phyloP scores from a whole-genome alignment of 2,113 vertebrate species.

The Shinisaurus crocodilurus region DNA sequence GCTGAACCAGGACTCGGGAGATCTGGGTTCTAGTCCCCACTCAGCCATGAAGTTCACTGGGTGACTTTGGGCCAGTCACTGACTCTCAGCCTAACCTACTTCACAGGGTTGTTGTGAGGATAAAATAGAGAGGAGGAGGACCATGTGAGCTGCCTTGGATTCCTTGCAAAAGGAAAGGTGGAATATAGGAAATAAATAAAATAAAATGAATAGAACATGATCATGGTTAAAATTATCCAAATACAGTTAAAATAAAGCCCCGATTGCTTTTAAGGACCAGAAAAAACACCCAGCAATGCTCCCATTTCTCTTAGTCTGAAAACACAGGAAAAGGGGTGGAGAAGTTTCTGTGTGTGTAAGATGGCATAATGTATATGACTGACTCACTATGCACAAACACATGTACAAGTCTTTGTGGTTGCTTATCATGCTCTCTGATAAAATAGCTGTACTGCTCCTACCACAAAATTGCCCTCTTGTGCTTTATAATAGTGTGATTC shows the following conservation, averaged over 20 bases:
- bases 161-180: too few species aligned
- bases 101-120: too few species aligned
- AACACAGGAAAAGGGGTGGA: not conserved
- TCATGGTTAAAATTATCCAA: constrained; percentile 30
- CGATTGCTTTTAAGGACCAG: constrained; percentile 11
- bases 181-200: too few species aligned
- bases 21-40: too few species aligned
- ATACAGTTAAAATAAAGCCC: not conserved
- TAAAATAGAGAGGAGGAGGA: too few species aligned
- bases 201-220: too few species aligned
- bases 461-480: constrained; percentile 47
- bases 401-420: constrained; percentile 46
- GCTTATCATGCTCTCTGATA: constrained; percentile 54
- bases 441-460: constrained; percentile 21
- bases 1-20: too few species aligned
- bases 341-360: not conserved
- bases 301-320: constrained; percentile 2
- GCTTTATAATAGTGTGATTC: constrained; percentile 41
- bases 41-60: too few species aligned
- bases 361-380: not conserved
- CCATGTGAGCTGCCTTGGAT: too few species aligned
- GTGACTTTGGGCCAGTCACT: too few species aligned
- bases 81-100: too few species aligned
- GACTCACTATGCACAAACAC: constrained; percentile 38
- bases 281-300: constrained; percentile 31